phyloP scores from a whole-genome alignment of 2,888 invertebrate species.

The Tenodera sinensis region DNA sequence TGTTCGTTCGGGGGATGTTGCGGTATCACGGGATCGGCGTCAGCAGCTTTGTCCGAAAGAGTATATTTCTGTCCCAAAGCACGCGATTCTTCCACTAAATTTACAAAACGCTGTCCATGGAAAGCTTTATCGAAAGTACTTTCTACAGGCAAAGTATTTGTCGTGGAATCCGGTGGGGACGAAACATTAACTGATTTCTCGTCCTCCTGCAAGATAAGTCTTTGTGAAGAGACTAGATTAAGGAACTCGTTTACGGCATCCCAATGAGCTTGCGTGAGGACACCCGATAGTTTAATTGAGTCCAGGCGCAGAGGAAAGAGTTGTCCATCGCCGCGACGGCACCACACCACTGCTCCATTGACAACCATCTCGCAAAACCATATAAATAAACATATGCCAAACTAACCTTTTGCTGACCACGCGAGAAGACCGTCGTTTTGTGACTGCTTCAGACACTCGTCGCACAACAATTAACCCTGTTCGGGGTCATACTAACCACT shows the following conservation, averaged over 20 bases:
- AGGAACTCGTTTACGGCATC: constrained; percentile 63
- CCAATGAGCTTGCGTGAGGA: constrained; percentile 62
- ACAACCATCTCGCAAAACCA: constrained; percentile 11
- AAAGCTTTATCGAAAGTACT: neutral
- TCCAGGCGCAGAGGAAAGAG: constrained; percentile 61
- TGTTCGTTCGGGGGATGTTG: neutral
- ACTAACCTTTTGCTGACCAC: neutral
- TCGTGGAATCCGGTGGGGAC: no score
- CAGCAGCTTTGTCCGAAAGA: neutral
- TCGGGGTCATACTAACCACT: neutral
- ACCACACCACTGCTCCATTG: constrained; percentile 25
- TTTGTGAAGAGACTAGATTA: constrained; percentile 60
- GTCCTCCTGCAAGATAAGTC: constrained; percentile 54
- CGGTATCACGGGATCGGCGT: neutral
- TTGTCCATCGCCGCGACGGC: constrained; percentile 23
- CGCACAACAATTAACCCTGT: neutral
- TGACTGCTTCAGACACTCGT: neutral
- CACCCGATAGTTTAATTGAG: constrained; percentile 62
- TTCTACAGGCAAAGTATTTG: neutral
- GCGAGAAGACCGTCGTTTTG: neutral
- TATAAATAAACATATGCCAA: neutral
- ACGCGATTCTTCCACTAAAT: neutral
- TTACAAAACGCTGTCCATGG: neutral
- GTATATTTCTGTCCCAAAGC: neutral
- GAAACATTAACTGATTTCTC: neutral